Evolutionary conservation across 2,113 vertebrate genomes (phyloP).

Genomic region (Dicerorhinus sumatrensis): DNA sequence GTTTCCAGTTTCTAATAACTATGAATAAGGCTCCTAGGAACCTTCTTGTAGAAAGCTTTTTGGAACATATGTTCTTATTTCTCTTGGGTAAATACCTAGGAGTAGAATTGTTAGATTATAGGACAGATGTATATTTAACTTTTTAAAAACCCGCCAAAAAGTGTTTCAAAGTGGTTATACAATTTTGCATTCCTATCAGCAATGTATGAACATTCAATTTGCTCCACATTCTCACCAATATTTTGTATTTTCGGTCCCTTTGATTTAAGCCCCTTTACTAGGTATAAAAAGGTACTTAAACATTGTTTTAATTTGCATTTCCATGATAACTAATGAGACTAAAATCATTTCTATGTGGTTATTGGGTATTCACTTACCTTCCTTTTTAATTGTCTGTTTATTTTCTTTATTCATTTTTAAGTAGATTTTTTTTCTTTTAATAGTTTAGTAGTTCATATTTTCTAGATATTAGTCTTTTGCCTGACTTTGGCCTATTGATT

Average conservation of each 20-base stretch:
- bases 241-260: not conserved
- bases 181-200: not conserved
- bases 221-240: not conserved
- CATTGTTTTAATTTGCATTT: conserved; percentile 29
- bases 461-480: not conserved
- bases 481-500: not conserved
- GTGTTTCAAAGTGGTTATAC: not conserved
- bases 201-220: not conserved
- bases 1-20: not conserved
- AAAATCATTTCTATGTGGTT: not conserved
- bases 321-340: not conserved
- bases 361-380: not conserved
- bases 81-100: not conserved
- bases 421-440: not conserved
- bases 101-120: not conserved
- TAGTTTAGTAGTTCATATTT: not conserved
- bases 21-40: not conserved
- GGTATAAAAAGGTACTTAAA: not conserved
- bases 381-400: not conserved
- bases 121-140: not conserved
- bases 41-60: not conserved
- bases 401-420: not conserved
- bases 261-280: not conserved
- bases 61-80: not conserved
- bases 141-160: not conserved